phyloP scores from a whole-genome alignment of 2,888 invertebrate species.

The Strigamia maritima region DNA sequence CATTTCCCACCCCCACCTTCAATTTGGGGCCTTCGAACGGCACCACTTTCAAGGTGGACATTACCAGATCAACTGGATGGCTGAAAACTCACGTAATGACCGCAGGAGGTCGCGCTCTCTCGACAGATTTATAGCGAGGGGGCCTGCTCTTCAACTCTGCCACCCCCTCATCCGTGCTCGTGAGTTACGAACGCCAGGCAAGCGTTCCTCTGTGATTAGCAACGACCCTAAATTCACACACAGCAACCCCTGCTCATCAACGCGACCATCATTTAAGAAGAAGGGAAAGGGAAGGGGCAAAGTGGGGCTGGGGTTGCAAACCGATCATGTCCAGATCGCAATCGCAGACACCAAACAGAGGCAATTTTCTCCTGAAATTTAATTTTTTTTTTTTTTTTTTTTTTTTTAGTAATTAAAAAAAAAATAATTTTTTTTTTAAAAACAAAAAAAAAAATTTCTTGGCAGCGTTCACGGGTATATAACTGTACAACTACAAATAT shows the following conservation, averaged over 20 bases:
- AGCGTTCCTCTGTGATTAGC: conserved; percentile 23
- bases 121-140: conserved; percentile 1
- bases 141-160: background rate
- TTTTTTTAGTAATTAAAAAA: too few relatives aligned
- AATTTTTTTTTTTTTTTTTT: too few relatives aligned
- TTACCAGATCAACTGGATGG: background rate
- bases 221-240: conserved; percentile 17
- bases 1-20: background rate
- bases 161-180: background rate
- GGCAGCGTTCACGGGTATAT: too few relatives aligned
- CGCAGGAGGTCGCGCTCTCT: background rate
- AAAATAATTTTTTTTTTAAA: too few relatives aligned
- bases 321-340: background rate
- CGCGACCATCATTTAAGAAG: background rate
- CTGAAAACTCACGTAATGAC: background rate
- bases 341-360: background rate
- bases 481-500: too few relatives aligned
- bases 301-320: background rate
- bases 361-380: too few relatives aligned
- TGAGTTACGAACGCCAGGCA: conserved; percentile 19
- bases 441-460: too few relatives aligned
- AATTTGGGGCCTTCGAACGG: too few relatives aligned
- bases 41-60: background rate
- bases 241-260: background rate
- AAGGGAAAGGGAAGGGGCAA: background rate